Evolutionary conservation across 2,888 invertebrate genomes (phyloP), one percentile per base, ranked within the genome.

Genomic region (Pristionchus arcanus): DNA sequence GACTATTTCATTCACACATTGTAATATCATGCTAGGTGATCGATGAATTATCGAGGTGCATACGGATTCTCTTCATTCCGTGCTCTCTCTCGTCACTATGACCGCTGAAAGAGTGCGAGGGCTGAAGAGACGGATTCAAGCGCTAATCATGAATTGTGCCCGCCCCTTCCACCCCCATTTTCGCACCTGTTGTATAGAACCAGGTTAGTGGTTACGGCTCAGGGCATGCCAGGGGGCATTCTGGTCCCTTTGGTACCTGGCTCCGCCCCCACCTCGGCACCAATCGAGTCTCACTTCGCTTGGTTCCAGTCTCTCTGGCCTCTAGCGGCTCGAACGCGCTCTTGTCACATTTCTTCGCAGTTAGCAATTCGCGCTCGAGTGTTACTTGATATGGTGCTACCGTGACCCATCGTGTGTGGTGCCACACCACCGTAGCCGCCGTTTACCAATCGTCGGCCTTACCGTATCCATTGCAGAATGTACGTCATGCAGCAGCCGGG

Each of bases 401-500:
- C 68, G n/a, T n/a, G 25, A 28, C 13, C n/a, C 28, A 28, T 34
- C 71, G 68, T 31, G 11, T 21, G 21, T 25, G 68, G 11, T 4
- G 7, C 68, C 68, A 11, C 16, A 34, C 16, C 34, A 13, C 34
- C 31, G 21, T 15, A 42, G 19, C n/a, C 11, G 42, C 42, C 42
- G 42, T 49, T 49, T 49, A 9, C 11, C 42, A 49, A 49, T 49
- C 42, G 42, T 49, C 42, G 42, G 11, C 9, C 42, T 49, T n/a
- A n/a, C n/a, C n/a, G n/a, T n/a, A 74, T 34, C 37, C 71, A n/a
- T 77, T 68, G 42, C 74, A 77, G 74, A 11, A 77, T 68, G 68
- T 31, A 68, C 31, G 68, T 15, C 68, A 68, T 68, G 68, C 31
- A 28, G 28, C 68, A 31, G 68, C 42, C n/a, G 42, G 74, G 31